Percentiles rank a stretch among this genome's conserved stretches.
Evolutionary conservation across 2,797 vertebrate species (phyloP).

Genomic region (Iguana delicatissima): DNA sequence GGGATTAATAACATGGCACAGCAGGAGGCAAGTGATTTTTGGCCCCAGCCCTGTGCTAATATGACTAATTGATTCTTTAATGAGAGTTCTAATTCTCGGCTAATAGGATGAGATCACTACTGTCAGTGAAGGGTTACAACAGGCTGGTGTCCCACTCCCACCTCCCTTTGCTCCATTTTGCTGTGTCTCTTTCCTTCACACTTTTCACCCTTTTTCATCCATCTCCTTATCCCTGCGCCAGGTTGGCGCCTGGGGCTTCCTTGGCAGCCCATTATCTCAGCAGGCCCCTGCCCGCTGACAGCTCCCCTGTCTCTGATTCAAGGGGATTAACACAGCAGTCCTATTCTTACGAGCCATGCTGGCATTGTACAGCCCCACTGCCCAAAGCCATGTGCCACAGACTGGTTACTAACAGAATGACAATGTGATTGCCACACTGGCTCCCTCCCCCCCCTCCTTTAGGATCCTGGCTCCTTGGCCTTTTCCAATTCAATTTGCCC

Average conservation of each 20-base stretch:
- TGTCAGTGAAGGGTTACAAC: background rate
- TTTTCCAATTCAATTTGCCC: background rate
- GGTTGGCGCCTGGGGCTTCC: constrained; percentile 24
- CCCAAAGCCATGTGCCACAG: constrained; percentile 3
- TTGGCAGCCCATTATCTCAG: constrained; percentile 42
- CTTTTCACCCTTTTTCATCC: constrained; percentile 18
- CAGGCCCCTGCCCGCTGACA: constrained; percentile 16
- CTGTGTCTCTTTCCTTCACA: background rate
- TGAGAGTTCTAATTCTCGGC: constrained; percentile 32
- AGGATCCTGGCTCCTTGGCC: background rate
- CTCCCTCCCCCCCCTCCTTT: background rate
- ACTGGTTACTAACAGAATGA: background rate
- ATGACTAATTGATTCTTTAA: constrained; percentile 30
- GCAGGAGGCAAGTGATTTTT: constrained; percentile 33
- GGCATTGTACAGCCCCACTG: constrained; percentile 4
- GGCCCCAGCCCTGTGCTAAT: constrained; percentile 19
- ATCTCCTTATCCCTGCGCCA: constrained; percentile 1
- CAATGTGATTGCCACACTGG: background rate
- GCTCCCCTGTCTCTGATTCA: constrained; percentile 30
- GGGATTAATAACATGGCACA: constrained; percentile 15
- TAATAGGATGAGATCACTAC: constrained; percentile 27
- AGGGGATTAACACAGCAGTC: constrained; percentile 16
- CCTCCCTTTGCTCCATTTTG: background rate
- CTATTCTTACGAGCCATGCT: background rate
- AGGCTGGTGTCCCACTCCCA: background rate